Base-by-base conservation (phyloP, 2,113 vertebrate species). In the Notarius quadriscutis region DNA sequence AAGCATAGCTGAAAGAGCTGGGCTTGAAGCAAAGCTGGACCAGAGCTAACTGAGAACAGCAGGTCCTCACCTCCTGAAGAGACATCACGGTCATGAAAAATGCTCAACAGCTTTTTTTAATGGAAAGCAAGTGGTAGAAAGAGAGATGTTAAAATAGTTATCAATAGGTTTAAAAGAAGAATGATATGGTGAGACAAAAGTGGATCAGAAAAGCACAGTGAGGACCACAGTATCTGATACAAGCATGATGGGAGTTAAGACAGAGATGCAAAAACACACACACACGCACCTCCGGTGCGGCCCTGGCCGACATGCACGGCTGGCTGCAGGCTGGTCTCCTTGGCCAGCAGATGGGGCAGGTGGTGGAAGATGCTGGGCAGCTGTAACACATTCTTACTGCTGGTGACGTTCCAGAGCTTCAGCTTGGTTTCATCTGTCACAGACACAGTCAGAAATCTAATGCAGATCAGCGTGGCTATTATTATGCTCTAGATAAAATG, bases 331-430 rank as follows among this genome's bases (percentile, higher is more conserved):
- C 97, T 98, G 95, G 96, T 97, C 93, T 99, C 97, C 92, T 97
- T 95, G 95, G 96, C 96, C 93, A 98, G 95, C 92, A 99, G 97
- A 95, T 99, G 98, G n/a, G 98, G 98, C 91, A 99, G 96, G 93
- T 99, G 98, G 92, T 99, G 97, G 95, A 99, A 98, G 96, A 99
- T 97, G 85, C 97, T 99, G 92, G 98, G 98, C 90, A 99, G 96
- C 94, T 98, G 98, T 88, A 99, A 95, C 89, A 97, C 95, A 94
- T 97, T 99, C 93, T 98, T 97, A 93, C 97, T 98, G 89, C 96
- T 97, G 88, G 97, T 99, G 91, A 96, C 95, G 79, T 99, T 99
- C 98, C 98, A 99, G 84, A 98, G 93, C 94, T 97, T 98, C 93
- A 99, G 93, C 91, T 97, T 96, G 20, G 97, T 97, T 94, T 99